Base-by-base conservation (phyloP, 2,888 invertebrate genomes). In the Vanessa cardui region DNA sequence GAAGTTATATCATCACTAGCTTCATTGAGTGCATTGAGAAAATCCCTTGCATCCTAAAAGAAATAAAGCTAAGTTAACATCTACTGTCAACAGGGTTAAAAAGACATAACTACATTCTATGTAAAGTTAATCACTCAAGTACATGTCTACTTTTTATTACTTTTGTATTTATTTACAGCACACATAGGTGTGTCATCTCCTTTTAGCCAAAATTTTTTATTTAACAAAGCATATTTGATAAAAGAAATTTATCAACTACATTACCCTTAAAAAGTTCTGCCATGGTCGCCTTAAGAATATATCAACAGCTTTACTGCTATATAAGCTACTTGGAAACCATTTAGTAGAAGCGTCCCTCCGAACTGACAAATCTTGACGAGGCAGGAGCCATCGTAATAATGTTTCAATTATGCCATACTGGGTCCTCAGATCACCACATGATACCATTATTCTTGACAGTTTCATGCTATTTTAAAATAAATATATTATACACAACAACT, bases 321-420 rank as follows among this genome's bases (percentile, higher is more conserved):
- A 86, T 45, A 80, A 45, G 0, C 72, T 26, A 0, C 39, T 16
- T 0, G 87, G 85, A 63, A 90, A 85, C 90, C 90, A 90, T 15
- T 74, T 78, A 1, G 61, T 68, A 0, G 86, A 86, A 0, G 84
- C 84, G 0, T 74, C 71, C 9, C 68, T 64, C 15, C 88, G 71
- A 8, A 82, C 75, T 0, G 70, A 60, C 0, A 56, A 64, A 3
- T 83, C 82, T 8, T 83, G 78, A 0, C 90, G 81, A 0, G 84
- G 83, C 68, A 88, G 71, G 60, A 89, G 70, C 90, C 90, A 91
- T 0, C 90, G 82, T 6, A 91, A 69, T 2, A 92, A 72, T 0
- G 84, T 79, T 74, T 90, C 90, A 76, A 89, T 62, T 15, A 80
- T 75, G 58, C 78, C 74, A 74, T 78, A 80, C 78, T 92, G 91